Conservation (phyloP, 2,797 vertebrate genomes). For the Lemur catta region DNA sequence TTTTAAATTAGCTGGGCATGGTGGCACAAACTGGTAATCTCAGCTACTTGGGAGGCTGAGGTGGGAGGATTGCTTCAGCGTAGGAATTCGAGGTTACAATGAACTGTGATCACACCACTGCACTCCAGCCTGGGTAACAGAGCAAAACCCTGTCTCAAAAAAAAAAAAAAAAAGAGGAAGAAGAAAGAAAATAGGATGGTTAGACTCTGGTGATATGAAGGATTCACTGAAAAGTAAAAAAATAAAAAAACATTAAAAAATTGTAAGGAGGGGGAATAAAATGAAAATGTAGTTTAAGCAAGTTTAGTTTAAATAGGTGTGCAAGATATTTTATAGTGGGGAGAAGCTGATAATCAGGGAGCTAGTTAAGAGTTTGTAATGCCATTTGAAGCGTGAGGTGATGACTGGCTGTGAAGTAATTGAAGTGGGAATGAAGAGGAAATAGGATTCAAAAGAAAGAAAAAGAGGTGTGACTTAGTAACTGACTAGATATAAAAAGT, state of each 20-base stretch:
- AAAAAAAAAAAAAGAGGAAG: not conserved
- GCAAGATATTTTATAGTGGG: not conserved
- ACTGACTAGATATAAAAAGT: not conserved
- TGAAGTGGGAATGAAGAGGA: not conserved
- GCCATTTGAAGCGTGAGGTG: not conserved
- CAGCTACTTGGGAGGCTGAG: not conserved
- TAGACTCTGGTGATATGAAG: not conserved
- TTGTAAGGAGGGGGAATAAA: not conserved
- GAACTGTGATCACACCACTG: not conserved
- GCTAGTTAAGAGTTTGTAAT: not conserved
- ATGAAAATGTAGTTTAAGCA: not conserved
- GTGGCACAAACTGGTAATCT: not conserved
- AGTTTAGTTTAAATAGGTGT: not conserved
- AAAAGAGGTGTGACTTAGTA: not conserved
- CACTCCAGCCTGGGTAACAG: not conserved
- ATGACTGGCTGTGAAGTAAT: not conserved
- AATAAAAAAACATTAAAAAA: not conserved
- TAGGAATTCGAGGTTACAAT: not conserved
- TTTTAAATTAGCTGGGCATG: not conserved
- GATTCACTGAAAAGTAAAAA: not conserved
- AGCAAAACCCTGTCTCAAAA: not conserved
- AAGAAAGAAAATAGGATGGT: not conserved
- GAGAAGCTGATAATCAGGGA: not conserved
- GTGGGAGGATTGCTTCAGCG: not conserved
- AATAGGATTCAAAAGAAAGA: not conserved